These are phyloP conservation scores for Myanophis thanlyinensis DNA, from an alignment of 2,113 vertebrate species.

Conservation along the genomic window DNA sequence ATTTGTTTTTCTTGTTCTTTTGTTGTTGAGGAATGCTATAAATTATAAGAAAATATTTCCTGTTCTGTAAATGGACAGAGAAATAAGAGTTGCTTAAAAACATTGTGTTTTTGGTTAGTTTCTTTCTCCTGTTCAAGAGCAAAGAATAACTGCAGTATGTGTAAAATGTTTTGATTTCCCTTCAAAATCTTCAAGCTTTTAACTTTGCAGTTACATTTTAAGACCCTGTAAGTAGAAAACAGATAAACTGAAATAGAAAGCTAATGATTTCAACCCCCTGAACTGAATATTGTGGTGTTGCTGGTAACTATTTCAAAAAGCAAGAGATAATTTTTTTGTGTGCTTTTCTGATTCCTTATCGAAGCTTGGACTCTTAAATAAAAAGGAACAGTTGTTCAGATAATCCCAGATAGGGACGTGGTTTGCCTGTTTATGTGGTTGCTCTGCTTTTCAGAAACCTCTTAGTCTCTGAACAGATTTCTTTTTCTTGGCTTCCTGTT, in stretches of 20 bases:
- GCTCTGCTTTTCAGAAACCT: not conserved
- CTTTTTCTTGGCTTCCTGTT: not conserved
- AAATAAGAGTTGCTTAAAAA: not conserved
- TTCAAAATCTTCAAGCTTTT: not conserved
- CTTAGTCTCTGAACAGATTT: too few relatives aligned
- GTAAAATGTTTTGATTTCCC: not conserved
- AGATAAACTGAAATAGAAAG: not conserved
- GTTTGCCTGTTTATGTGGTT: not conserved
- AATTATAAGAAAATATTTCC: not conserved
- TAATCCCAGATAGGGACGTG: not conserved
- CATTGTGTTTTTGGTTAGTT: not conserved
- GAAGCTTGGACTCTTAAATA: not conserved
- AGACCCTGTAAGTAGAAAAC: not conserved
- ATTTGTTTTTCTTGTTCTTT: not conserved
- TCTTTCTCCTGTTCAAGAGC: not conserved
- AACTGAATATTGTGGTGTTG: fast-evolving
- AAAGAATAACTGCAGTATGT: not conserved
- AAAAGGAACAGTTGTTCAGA: not conserved
- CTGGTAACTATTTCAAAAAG: not conserved
- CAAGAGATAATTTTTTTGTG: not conserved
- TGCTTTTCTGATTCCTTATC: not conserved
- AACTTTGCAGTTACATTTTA: not conserved
- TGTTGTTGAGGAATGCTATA: not conserved
- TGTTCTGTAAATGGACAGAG: not conserved
- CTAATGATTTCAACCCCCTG: not conserved